Percentiles rank a stretch among this genome's conserved stretches.
Evolutionary conservation across 2,888 invertebrate genomes (phyloP).

Genomic region (Polietes domitor): DNA sequence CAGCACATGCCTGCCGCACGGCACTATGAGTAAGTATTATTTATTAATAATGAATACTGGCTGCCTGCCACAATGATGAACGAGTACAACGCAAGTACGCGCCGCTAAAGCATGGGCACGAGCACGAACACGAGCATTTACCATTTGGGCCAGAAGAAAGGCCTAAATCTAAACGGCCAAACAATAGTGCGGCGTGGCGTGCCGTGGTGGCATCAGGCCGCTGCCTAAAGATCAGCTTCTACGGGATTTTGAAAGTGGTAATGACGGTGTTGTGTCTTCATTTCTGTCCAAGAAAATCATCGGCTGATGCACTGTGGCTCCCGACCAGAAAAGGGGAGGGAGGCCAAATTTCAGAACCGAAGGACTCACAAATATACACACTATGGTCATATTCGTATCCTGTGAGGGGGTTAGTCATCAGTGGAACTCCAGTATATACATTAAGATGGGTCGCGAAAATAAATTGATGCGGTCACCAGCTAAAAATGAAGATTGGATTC

Average conservation of each 20-base stretch:
- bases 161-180: background rate
- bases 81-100: no score
- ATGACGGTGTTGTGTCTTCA: background rate
- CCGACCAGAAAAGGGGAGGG: background rate
- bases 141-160: background rate
- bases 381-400: no score
- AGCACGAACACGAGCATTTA: background rate
- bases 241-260: background rate
- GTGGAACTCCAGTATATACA: no score
- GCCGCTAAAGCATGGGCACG: background rate
- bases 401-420: no score
- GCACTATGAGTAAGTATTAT: conserved; percentile 21
- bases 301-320: background rate
- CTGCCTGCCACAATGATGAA: conserved; percentile 16
- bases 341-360: background rate
- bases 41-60: conserved; percentile 3
- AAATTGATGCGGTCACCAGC: no score
- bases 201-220: conserved; percentile 9
- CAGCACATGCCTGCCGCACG: conserved; percentile 52
- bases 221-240: background rate
- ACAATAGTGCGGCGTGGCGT: background rate
- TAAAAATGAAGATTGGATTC: no score
- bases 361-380: no score
- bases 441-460: no score
- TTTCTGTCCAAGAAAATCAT: background rate